Conservation (phyloP, 2,888 invertebrate species). For the Diarsia dahlii region DNA sequence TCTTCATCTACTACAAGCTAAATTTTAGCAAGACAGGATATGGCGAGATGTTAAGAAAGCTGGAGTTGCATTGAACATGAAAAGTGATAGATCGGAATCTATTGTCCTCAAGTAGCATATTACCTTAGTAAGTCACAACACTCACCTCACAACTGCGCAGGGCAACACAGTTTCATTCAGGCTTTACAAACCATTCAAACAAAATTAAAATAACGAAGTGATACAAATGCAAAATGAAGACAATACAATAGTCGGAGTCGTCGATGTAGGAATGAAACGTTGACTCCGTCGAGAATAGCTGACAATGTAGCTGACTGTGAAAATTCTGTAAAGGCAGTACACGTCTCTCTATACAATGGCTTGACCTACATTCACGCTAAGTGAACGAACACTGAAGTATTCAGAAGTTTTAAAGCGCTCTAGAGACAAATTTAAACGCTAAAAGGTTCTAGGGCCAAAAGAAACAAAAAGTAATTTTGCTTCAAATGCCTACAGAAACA, state of each 20-base stretch:
- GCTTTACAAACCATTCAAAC: slow-evolving; percentile 24
- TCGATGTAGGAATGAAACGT: slow-evolving; percentile 42
- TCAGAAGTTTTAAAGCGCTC: slow-evolving; percentile 57
- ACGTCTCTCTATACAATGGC: slow-evolving; percentile 53
- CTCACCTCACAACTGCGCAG: slow-evolving; percentile 14
- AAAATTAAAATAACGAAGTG: slow-evolving; percentile 38
- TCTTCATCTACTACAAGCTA: background rate
- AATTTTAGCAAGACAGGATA: background rate
- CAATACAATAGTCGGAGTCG: slow-evolving; percentile 43
- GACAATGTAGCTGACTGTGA: slow-evolving; percentile 63
- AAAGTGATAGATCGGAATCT: slow-evolving; percentile 9
- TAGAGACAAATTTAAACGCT: slow-evolving; percentile 47
- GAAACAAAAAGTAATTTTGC: slow-evolving; percentile 36
- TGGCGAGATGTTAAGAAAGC: background rate
- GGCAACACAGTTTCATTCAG: slow-evolving; percentile 25
- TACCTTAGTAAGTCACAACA: slow-evolving; percentile 18
- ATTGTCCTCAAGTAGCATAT: slow-evolving; percentile 15
- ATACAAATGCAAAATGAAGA: slow-evolving; percentile 38
- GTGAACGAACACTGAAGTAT: slow-evolving; percentile 64
- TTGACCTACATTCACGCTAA: slow-evolving; percentile 66
- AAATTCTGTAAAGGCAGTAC: slow-evolving; percentile 58
- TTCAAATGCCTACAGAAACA: background rate
- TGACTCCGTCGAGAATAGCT: slow-evolving; percentile 58
- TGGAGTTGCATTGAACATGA: slow-evolving; percentile 10
- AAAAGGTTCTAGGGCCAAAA: slow-evolving; percentile 25